Evolutionary conservation across 1,140 invertebrate genomes (phyloP).

Genomic region (Magallana gigas): DNA sequence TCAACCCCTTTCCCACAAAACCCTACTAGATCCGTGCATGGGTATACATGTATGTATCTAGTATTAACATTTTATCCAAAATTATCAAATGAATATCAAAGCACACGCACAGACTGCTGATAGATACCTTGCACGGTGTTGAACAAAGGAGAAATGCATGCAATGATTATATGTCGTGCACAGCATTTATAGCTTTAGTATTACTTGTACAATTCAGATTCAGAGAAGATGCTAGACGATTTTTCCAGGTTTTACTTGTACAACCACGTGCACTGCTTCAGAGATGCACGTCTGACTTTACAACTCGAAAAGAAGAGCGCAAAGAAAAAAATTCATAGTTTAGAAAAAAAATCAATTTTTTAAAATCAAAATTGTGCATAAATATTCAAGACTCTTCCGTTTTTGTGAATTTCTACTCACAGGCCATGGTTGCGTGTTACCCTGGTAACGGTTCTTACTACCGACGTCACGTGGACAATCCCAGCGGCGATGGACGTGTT

Average conservation of each 20-base stretch:
- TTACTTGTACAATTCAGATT: neutral
- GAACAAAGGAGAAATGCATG: too few species aligned
- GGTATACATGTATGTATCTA: too few species aligned
- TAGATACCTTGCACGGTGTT: too few species aligned
- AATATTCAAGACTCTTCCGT: too few species aligned
- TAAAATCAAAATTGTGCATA: too few species aligned
- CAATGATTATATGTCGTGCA: neutral
- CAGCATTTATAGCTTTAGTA: neutral
- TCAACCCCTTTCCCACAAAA: too few species aligned
- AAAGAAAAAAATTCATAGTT: neutral
- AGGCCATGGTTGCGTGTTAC: slow-evolving; percentile 99
- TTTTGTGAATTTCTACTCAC: slow-evolving; percentile 44
- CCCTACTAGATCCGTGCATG: too few species aligned
- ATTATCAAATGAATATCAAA: too few species aligned
- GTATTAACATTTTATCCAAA: too few species aligned
- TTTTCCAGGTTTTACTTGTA: neutral
- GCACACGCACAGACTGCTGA: too few species aligned
- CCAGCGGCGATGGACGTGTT: slow-evolving; percentile 95
- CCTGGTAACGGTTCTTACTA: slow-evolving; percentile 95
- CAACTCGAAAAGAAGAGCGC: neutral
- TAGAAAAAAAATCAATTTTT: neutral
- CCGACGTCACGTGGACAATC: slow-evolving; percentile 98
- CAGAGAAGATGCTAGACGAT: neutral
- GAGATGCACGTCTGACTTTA: neutral
- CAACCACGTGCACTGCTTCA: neutral